phyloP scores from a whole-genome alignment of 2,113 vertebrate genomes.

The Xerus inauris region DNA sequence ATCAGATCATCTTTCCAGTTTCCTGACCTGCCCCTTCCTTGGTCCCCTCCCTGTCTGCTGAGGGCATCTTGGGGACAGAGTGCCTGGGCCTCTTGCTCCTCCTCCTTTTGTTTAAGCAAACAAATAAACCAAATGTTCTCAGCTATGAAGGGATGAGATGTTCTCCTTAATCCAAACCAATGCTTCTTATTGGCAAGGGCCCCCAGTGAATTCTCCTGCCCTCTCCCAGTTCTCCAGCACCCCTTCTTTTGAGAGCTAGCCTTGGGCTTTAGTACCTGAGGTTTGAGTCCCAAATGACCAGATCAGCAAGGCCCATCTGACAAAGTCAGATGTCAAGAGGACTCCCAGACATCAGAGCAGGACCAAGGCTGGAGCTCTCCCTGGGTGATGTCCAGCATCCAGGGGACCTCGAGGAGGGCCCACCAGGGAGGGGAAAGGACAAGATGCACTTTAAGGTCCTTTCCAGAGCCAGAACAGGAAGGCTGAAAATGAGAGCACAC shows the following conservation, averaged over 20 bases:
- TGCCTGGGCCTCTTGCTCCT: not conserved
- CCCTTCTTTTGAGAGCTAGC: not conserved
- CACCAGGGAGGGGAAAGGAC: not conserved
- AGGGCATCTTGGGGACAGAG: not conserved
- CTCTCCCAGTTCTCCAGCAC: not conserved
- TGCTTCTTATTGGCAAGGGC: constrained; percentile 72
- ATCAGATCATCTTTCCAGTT: not conserved
- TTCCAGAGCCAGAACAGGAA: not conserved
- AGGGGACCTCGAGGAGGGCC: not conserved
- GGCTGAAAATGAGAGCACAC: not conserved
- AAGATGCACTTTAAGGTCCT: not conserved
- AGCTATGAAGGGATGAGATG: constrained; percentile 65
- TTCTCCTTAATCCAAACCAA: constrained; percentile 84
- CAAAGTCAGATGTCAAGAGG: not conserved
- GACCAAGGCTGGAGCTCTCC: not conserved
- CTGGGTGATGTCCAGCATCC: not conserved
- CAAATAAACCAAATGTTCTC: constrained; percentile 55
- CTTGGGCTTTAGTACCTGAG: not conserved
- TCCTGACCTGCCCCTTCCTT: not conserved
- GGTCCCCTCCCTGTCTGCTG: not conserved
- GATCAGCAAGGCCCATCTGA: not conserved
- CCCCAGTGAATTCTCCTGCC: not conserved
- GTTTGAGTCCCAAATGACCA: not conserved
- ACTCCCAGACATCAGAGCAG: not conserved
- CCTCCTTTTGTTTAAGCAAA: constrained; percentile 17